Conservation (phyloP, 2,113 vertebrate species). For the Crotalus horridus region DNA sequence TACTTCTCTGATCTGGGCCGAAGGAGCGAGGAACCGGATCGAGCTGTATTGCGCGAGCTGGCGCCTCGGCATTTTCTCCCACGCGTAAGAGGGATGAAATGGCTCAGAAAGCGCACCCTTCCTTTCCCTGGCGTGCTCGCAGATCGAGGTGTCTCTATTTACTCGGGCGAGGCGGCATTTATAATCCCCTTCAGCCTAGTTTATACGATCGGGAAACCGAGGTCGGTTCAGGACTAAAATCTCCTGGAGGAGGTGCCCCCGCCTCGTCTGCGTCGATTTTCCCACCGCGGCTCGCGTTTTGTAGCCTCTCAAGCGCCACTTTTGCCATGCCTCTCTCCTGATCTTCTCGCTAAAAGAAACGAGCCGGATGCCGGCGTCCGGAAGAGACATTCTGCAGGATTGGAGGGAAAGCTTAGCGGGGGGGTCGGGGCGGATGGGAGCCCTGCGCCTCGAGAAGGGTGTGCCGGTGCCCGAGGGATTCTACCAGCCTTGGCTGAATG, state of each 20-base stretch:
- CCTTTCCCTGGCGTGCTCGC: not conserved
- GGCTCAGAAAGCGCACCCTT: not conserved
- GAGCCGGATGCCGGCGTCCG: not conserved
- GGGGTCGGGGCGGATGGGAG: not conserved
- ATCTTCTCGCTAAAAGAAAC: not conserved
- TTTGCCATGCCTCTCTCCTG: not conserved
- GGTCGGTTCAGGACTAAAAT: not conserved
- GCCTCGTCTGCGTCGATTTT: not conserved
- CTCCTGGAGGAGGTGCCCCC: not conserved
- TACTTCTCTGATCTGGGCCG: not conserved
- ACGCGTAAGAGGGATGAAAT: not conserved
- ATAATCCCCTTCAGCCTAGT: not conserved
- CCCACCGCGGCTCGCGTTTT: not conserved
- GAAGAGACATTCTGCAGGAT: not conserved
- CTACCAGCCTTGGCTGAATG: not conserved
- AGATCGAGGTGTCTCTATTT: not conserved
- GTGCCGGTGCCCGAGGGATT: not conserved
- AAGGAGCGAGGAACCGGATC: not conserved
- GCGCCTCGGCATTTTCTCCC: not conserved
- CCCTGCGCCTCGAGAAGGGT: not conserved
- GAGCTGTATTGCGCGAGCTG: not conserved
- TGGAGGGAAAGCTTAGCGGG: not conserved
- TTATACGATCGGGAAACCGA: not conserved
- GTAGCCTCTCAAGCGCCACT: not conserved
- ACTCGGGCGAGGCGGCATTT: not conserved